Evolutionary conservation across 2,797 vertebrate species (phyloP).

Genomic region (Coranthus polyacanthus): DNA sequence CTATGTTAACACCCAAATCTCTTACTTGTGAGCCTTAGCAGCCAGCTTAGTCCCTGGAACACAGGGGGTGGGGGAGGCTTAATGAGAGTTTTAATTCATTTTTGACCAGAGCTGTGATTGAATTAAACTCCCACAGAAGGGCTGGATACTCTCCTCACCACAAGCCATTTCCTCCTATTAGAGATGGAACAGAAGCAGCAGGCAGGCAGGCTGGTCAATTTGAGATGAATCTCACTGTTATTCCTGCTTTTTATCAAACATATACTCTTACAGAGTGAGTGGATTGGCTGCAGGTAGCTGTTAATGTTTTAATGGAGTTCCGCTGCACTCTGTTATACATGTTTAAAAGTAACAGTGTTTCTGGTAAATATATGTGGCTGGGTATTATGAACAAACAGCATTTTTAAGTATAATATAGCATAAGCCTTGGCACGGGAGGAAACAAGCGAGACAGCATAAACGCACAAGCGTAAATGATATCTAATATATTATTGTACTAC

Average conservation of each 20-base stretch:
- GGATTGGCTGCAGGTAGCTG: constrained; percentile 1
- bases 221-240: constrained; percentile 29
- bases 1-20: constrained; percentile 63
- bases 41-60: constrained; percentile 66
- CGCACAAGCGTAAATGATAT: no score
- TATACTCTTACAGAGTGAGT: not conserved
- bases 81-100: constrained; percentile 86
- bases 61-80: constrained; percentile 59
- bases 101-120: constrained; percentile 80
- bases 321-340: no score
- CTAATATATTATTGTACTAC: not conserved
- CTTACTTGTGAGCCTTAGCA: constrained; percentile 55
- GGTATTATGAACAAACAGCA: no score
- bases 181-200: constrained; percentile 70
- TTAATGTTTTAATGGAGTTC: not conserved
- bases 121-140: constrained; percentile 84
- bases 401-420: no score
- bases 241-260: constrained; percentile 32
- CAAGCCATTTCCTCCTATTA: constrained; percentile 84
- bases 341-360: no score
- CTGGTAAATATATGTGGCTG: no score
- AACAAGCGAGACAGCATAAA: no score
- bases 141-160: constrained; percentile 69
- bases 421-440: no score
- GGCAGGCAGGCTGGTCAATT: constrained; percentile 46